Conservation (phyloP, 35 echinoderm and acorn worm species). For the Apostichopus parvimensis region DNA sequence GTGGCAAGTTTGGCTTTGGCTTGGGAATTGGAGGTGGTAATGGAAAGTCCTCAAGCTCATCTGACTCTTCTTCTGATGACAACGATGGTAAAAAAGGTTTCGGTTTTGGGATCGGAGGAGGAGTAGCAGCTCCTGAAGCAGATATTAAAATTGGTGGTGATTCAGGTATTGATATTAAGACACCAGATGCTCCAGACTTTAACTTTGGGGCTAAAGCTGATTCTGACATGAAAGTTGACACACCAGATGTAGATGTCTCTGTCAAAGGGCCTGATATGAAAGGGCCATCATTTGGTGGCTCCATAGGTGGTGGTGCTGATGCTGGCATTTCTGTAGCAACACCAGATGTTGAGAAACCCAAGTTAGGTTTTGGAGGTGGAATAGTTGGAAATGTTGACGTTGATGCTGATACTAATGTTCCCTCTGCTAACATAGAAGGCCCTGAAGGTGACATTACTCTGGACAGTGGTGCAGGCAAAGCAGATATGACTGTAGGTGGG, state of each 20-base stretch:
- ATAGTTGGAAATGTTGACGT: slow-evolving; percentile 28
- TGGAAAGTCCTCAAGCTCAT: slow-evolving; percentile 54
- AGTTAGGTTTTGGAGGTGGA: slow-evolving; percentile 17
- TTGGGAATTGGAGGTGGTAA: slow-evolving; percentile 59
- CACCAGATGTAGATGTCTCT: slow-evolving; percentile 41
- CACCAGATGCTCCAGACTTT: slow-evolving; percentile 39
- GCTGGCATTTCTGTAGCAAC: slow-evolving; percentile 17
- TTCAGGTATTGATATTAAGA: slow-evolving; percentile 41
- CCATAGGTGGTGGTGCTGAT: background rate
- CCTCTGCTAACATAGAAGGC: slow-evolving; percentile 46
- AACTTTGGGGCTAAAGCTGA: slow-evolving; percentile 26
- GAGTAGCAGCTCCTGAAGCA: slow-evolving; percentile 1
- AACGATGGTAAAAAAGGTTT: slow-evolving; percentile 54
- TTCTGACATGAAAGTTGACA: slow-evolving; percentile 33
- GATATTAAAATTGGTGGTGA: slow-evolving; percentile 52
- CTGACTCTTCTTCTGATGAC: slow-evolving; percentile 59
- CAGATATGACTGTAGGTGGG: slow-evolving; percentile 7
- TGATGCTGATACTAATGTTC: slow-evolving; percentile 43
- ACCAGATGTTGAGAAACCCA: slow-evolving; percentile 19
- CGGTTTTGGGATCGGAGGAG: slow-evolving; percentile 42
- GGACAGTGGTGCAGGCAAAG: slow-evolving; percentile 13
- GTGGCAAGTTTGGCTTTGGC: slow-evolving; percentile 76
- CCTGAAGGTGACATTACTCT: slow-evolving; percentile 38
- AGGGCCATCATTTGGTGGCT: slow-evolving; percentile 21
- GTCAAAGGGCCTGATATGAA: slow-evolving; percentile 48